Conservation (phyloP, 1,140 invertebrate species). For the Drosophila ercepeae region DNA sequence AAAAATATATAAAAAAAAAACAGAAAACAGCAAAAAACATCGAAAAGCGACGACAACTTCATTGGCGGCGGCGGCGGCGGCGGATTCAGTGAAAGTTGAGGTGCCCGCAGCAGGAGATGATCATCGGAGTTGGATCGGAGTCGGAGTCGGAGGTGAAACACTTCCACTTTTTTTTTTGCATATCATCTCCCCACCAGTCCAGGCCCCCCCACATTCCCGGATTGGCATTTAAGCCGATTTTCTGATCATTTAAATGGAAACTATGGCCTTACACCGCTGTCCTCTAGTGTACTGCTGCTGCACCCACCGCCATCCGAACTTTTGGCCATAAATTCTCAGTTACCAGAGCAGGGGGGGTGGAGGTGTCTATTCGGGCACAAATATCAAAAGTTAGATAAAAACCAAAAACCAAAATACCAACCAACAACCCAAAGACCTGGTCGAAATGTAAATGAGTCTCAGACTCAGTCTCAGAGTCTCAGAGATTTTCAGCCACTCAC, state of each 20-base stretch:
- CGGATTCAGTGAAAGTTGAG: conserved; percentile 54
- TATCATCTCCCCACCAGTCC: neutral
- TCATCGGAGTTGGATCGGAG: conserved; percentile 7
- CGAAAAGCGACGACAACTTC: conserved; percentile 34
- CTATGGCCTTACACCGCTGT: conserved; percentile 1
- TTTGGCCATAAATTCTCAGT: conserved; percentile 53
- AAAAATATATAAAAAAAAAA: neutral
- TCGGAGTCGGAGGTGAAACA: too few relatives aligned
- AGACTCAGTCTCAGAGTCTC: conserved; percentile 11
- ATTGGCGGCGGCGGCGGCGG: too few relatives aligned
- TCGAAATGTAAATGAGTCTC: conserved; percentile 41
- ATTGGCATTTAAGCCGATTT: conserved; percentile 33
- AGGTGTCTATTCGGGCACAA: conserved; percentile 26
- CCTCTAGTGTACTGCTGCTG: conserved; percentile 12
- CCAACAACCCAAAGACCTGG: conserved; percentile 6
- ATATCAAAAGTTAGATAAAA: conserved; percentile 40
- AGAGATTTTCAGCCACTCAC: conserved; percentile 1
- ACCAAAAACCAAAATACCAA: conserved; percentile 41
- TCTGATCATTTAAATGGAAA: conserved; percentile 50
- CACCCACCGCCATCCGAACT: conserved; percentile 41
- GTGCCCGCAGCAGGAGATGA: conserved; percentile 56
- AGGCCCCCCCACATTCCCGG: neutral
- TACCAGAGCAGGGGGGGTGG: neutral
- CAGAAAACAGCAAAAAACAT: neutral
- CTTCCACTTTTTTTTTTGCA: conserved; percentile 41